Base-by-base conservation (phyloP, 2,888 invertebrate species). In the Ormyrus thymus region DNA sequence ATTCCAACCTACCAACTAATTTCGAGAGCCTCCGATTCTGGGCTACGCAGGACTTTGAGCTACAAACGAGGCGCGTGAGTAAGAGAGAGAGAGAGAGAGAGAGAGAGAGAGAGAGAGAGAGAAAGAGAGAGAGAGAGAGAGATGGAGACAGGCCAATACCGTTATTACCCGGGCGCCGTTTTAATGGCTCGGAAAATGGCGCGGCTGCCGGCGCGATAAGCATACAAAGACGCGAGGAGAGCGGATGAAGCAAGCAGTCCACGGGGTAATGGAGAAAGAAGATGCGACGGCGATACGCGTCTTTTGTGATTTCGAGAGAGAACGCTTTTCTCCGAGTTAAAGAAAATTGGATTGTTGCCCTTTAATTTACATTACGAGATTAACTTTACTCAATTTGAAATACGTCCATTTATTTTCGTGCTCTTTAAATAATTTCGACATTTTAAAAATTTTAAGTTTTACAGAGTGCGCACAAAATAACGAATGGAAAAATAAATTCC, bases 161-260 rank as follows among this genome's bases (percentile, higher is more conserved):
- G 43, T 70, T 70, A 70, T 56, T 68, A 45, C 13, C 10, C 64
- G 15, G 8, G 55, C 8, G 6, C 8, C 59, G 58, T 59, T 70
- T 70, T 70, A 70, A 70, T 70, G 70, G 59, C 59, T 15, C 51
- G 70, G 59, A 59, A 70, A 70, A 71, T 71, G 45, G n/a, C 43
- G 43, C 51, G 13, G 29, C 11, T 29, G 29, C 29, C 10, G n/a
- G 11, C 29, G 65, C 8, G 65, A 65, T 65, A 65, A 65, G 51
- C 10, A 65, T 65, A 29, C 29, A 51, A 50, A 62, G n/a, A 43
- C 7, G 70, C 10, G 43, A 55, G 29, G 29, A 29, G 2, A 29
- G 29, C 29, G 29, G 29, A 29, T 29, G 29, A 43, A 29, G n/a
- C 3, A 15, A 7, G 50, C 9, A 4, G n/a, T 4, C 15, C 9